Conservation (phyloP, 2,888 invertebrate species). For the Chouioia cunea region DNA sequence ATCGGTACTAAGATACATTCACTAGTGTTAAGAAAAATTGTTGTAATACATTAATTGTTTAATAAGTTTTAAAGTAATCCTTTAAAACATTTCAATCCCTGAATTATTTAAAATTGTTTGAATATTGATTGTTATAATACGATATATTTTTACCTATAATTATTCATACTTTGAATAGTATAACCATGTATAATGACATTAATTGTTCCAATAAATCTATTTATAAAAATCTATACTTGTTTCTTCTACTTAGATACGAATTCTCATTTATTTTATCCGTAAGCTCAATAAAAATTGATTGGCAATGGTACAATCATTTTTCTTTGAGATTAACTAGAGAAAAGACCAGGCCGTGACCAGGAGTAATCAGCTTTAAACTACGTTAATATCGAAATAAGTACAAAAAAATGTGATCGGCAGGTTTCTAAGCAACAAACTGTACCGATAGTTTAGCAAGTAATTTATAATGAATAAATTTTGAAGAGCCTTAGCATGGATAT, state of each 20-base stretch:
- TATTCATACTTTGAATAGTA: too few species aligned
- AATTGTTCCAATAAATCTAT: too few species aligned
- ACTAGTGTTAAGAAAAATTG: background rate
- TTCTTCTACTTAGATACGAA: too few species aligned
- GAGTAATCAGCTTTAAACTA: slow-evolving; percentile 23
- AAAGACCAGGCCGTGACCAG: slow-evolving; percentile 24
- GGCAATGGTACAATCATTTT: too few species aligned
- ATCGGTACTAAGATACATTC: slow-evolving; percentile 23
- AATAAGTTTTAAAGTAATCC: background rate
- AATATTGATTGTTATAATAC: too few species aligned
- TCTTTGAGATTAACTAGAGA: slow-evolving; percentile 27
- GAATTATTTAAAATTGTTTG: too few species aligned
- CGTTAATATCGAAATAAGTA: slow-evolving; percentile 40
- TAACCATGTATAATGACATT: too few species aligned
- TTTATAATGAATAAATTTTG: slow-evolving; percentile 28
- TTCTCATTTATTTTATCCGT: too few species aligned
- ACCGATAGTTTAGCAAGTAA: slow-evolving; percentile 33
- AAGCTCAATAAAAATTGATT: too few species aligned
- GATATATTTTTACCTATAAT: too few species aligned
- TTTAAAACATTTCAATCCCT: too few species aligned
- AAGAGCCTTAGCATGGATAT: slow-evolving; percentile 38
- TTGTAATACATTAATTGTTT: background rate
- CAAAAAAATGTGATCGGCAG: slow-evolving; percentile 40
- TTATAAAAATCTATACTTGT: too few species aligned
- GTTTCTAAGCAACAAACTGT: slow-evolving; percentile 30